A percentile compares a stretch with the other conserved stretches of the same genome.
Evolutionary conservation across 1,140 invertebrate species (phyloP).

Genomic region (Eumeta japonica): DNA sequence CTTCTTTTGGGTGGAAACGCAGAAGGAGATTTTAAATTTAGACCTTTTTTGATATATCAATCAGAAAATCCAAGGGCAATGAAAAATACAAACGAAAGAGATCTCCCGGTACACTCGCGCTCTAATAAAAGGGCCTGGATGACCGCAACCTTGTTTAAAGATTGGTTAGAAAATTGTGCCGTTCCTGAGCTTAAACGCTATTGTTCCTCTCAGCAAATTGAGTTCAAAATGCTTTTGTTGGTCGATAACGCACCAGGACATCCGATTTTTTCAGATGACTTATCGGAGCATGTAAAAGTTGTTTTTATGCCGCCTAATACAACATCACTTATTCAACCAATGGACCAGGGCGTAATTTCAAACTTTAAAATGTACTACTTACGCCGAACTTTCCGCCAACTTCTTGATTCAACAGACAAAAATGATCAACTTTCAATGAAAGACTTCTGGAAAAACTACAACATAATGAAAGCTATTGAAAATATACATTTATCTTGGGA

Average conservation of each 20-base stretch:
- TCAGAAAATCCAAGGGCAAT: slow-evolving; percentile 23
- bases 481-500: no score
- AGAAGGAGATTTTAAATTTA: slow-evolving; percentile 21
- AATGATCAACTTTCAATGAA: no score
- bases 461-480: no score
- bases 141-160: slow-evolving; percentile 21
- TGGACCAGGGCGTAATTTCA: slow-evolving; percentile 51
- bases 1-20: slow-evolving; percentile 22
- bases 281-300: slow-evolving; percentile 16
- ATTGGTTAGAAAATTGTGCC: slow-evolving; percentile 34
- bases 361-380: slow-evolving; percentile 17
- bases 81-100: slow-evolving; percentile 20
- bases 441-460: no score
- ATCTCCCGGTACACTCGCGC: slow-evolving; percentile 24
- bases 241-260: slow-evolving; percentile 31
- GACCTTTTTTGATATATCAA: slow-evolving; percentile 22
- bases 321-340: slow-evolving; percentile 50
- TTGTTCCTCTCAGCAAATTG: slow-evolving; percentile 21
- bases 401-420: no score
- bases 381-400: no score
- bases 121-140: slow-evolving; percentile 36
- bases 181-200: slow-evolving; percentile 22
- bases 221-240: slow-evolving; percentile 34
- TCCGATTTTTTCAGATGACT: slow-evolving; percentile 18
- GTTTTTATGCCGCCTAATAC: slow-evolving; percentile 46